A percentile compares a stretch with the other conserved stretches of the same genome.
These are phyloP conservation scores for Chiroxiphia lanceolata DNA, from an alignment of 2,797 vertebrate genomes.

Conservation along the genomic window DNA sequence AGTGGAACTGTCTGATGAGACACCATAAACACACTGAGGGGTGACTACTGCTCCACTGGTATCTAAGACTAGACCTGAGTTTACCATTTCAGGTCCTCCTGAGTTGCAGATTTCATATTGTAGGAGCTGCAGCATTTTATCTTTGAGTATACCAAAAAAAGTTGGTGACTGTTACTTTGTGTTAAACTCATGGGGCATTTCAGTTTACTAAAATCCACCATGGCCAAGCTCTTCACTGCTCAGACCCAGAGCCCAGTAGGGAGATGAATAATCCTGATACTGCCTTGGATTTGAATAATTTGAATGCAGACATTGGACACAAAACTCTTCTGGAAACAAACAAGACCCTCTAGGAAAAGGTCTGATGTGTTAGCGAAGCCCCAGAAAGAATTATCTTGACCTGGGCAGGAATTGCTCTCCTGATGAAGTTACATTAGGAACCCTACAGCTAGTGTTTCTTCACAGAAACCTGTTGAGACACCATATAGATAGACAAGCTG, in stretches of 20 bases:
- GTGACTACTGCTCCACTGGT: background rate
- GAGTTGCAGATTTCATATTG: background rate
- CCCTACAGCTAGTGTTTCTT: fast-evolving
- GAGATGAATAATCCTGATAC: fast-evolving
- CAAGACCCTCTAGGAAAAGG: background rate
- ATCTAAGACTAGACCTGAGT: background rate
- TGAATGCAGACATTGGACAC: background rate
- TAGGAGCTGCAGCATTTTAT: background rate
- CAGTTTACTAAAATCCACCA: background rate
- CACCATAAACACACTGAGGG: background rate
- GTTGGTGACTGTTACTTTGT: background rate
- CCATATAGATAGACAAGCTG: background rate
- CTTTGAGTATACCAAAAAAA: background rate
- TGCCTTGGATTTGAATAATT: background rate
- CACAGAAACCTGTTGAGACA: background rate
- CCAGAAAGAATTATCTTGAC: background rate
- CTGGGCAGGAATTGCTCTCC: background rate
- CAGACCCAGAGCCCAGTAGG: fast-evolving
- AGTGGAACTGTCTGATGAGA: background rate
- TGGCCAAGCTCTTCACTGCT: background rate
- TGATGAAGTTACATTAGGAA: background rate
- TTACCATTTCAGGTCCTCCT: background rate
- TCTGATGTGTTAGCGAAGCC: background rate
- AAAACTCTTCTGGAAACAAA: background rate
- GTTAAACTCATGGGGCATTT: background rate